Percentiles rank a stretch among this genome's conserved stretches.
phyloP scores from a whole-genome alignment of 1,140 invertebrate species.

The Drosophila albomicans region DNA sequence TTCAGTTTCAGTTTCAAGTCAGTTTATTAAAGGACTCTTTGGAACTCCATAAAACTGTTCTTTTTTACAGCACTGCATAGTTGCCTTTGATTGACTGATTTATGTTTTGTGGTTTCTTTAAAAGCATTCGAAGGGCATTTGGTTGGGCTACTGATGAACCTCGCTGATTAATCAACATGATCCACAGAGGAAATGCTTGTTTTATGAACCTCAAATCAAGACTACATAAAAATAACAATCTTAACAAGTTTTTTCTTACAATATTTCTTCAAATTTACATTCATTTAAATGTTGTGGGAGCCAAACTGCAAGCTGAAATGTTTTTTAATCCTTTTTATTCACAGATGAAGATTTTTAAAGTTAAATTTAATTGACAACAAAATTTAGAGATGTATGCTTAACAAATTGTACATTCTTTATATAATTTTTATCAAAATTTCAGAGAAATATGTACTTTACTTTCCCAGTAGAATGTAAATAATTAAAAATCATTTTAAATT shows the following conservation, averaged over 20 bases:
- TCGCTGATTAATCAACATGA: slow-evolving; percentile 16
- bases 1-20: not conserved
- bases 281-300: not conserved
- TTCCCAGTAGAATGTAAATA: no score
- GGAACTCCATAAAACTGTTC: slow-evolving; percentile 58
- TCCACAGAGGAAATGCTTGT: not conserved
- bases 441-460: no score
- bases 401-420: no score
- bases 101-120: slow-evolving; percentile 21
- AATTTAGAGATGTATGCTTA: no score
- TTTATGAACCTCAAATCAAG: slow-evolving; percentile 7
- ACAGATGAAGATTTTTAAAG: no score
- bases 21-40: slow-evolving; percentile 73
- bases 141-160: slow-evolving; percentile 32
- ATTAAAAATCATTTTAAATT: no score
- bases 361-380: no score
- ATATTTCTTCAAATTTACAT: not conserved
- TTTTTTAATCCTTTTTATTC: no score
- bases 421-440: no score
- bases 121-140: slow-evolving; percentile 24
- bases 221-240: slow-evolving; percentile 17
- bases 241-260: not conserved
- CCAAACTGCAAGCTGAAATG: no score
- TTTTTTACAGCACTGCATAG: slow-evolving; percentile 29
- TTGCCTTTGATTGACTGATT: slow-evolving; percentile 39